Evolutionary conservation across 1,140 invertebrate species (phyloP).

Genomic region (Paralvinella palmiformis): DNA sequence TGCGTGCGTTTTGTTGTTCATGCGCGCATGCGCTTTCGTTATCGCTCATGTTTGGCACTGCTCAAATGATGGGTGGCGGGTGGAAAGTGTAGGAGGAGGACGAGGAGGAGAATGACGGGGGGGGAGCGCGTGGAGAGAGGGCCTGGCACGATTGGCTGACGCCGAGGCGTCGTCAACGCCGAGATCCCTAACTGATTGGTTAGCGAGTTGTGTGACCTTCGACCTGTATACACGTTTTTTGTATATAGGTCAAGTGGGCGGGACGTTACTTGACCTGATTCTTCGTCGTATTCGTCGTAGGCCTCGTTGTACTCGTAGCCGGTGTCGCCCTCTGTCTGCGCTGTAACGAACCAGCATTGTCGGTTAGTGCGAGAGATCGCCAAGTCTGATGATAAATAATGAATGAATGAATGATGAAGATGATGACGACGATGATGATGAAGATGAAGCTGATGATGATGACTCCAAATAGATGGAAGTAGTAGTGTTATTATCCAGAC

Average conservation of each 20-base stretch:
- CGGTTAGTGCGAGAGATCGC: background rate
- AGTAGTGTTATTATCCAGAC: background rate
- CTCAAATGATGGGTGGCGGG: too few species aligned
- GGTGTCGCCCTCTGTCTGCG: conserved; percentile 1
- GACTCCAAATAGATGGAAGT: background rate
- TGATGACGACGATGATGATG: background rate
- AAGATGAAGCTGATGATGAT: background rate
- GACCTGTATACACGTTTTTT: background rate
- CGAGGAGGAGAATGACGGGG: too few species aligned
- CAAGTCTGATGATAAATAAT: background rate
- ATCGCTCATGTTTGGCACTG: too few species aligned
- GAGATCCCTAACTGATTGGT: too few species aligned
- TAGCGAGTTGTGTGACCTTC: too few species aligned
- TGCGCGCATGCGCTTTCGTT: too few species aligned
- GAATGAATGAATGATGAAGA: background rate
- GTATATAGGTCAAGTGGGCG: background rate
- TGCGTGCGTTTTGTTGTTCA: too few species aligned
- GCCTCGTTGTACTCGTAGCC: background rate
- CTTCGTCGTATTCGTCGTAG: conserved; percentile 2
- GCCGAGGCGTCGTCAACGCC: too few species aligned
- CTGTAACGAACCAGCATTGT: background rate
- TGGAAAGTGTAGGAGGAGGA: too few species aligned
- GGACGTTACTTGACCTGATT: background rate
- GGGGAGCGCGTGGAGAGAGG: too few species aligned
- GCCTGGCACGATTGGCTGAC: too few species aligned